Conservation (phyloP, 2,888 invertebrate genomes). For the Coecobrya sp. region DNA sequence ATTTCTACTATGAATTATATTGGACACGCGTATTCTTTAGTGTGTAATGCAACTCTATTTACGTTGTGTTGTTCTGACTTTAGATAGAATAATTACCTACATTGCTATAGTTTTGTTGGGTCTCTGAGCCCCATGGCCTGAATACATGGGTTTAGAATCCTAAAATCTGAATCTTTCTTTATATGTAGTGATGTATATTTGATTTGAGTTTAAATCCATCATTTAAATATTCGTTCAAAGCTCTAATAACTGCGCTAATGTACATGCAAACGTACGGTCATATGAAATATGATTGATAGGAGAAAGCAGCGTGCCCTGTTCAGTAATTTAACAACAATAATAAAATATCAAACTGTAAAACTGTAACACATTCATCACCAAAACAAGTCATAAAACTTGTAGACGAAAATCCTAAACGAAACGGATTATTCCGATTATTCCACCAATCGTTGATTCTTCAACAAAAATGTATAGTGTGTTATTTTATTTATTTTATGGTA, state of each 20-base stretch:
- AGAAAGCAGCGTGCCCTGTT: neutral
- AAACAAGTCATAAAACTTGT: neutral
- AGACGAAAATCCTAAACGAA: constrained; percentile 56
- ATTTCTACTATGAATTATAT: constrained; percentile 18
- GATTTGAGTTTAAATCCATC: too few relatives aligned
- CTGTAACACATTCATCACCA: neutral
- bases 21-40: too few relatives aligned
- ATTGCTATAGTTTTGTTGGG: constrained; percentile 33
- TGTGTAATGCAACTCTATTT: too few relatives aligned
- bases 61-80: constrained; percentile 10
- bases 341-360: neutral
- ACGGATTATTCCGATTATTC: constrained; percentile 53
- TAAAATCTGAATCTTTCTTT: too few relatives aligned
- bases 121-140: neutral
- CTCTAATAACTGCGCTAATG: too few relatives aligned
- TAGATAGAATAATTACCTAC: constrained; percentile 34
- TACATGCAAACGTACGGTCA: too few relatives aligned
- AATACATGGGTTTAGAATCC: too few relatives aligned
- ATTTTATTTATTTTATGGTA: too few relatives aligned
- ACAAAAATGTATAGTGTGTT: too few relatives aligned
- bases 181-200: too few relatives aligned
- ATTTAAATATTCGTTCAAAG: too few relatives aligned
- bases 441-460: neutral
- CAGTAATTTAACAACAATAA: neutral
- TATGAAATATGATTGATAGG: constrained; percentile 48